These are phyloP conservation scores for Pilophorus perplexus DNA, from an alignment of 2,888 invertebrate species.

Conservation along the genomic window DNA sequence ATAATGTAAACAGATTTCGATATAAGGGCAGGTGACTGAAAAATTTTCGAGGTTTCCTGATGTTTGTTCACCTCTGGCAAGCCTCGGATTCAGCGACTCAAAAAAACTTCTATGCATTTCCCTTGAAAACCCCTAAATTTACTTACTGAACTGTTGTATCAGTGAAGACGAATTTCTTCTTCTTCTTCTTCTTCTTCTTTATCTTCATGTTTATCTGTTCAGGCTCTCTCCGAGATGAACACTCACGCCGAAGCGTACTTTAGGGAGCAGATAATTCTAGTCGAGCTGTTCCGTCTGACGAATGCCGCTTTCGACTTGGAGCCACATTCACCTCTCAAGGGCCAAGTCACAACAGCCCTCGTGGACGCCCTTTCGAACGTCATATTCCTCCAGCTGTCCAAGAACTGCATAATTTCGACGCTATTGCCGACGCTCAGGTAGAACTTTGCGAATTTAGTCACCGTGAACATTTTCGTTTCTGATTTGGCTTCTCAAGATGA, in stretches of 20 bases:
- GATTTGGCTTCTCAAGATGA: not conserved
- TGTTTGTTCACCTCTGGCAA: no score
- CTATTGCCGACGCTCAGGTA: conserved; percentile 58
- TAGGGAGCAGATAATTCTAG: conserved; percentile 58
- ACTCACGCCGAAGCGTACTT: conserved; percentile 60
- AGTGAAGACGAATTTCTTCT: no score
- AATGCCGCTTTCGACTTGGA: conserved; percentile 57
- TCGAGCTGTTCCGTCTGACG: conserved; percentile 60
- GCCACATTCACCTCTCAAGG: conserved; percentile 53
- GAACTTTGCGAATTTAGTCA: no score
- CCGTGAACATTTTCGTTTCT: not conserved
- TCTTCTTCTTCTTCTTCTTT: no score
- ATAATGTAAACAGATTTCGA: no score
- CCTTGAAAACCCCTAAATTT: no score
- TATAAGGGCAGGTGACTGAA: no score
- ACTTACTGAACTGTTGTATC: no score
- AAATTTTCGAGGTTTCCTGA: no score
- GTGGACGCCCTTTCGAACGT: conserved; percentile 65
- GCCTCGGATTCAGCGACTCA: no score
- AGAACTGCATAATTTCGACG: conserved; percentile 54
- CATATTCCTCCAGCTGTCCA: conserved; percentile 57
- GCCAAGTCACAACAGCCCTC: conserved; percentile 61
- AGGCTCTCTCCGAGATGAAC: conserved; percentile 61
- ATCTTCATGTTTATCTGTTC: no score
- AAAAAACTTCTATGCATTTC: no score